These are phyloP conservation scores for Turnix velox DNA, from an alignment of 2,113 vertebrate genomes.

Conservation along the genomic window DNA sequence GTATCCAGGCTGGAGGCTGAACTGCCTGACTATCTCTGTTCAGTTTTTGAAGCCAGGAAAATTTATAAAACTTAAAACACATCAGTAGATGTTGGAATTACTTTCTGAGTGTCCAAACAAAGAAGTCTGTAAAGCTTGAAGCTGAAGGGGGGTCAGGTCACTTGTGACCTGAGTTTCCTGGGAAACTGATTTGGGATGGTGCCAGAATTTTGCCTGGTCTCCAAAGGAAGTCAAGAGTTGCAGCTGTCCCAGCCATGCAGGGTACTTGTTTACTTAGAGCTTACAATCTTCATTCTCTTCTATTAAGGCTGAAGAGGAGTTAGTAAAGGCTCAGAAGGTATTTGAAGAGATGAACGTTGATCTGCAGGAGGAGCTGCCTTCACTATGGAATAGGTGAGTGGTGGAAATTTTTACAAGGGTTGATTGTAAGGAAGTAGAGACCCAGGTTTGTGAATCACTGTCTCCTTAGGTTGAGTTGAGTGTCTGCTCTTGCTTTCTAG, in stretches of 20 bases:
- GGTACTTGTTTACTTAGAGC: not conserved
- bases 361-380: slow-evolving; percentile 95
- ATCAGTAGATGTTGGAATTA: not conserved
- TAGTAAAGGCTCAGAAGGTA: slow-evolving; percentile 95
- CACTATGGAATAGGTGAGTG: slow-evolving; percentile 95
- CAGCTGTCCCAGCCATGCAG: not conserved
- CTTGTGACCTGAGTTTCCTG: not conserved
- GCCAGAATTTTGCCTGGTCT: not conserved
- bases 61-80: not conserved
- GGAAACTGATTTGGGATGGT: not conserved
- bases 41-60: not conserved
- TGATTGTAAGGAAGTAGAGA: not conserved
- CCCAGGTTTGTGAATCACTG: not conserved
- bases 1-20: not conserved
- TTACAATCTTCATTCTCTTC: slow-evolving; percentile 39
- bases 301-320: slow-evolving; percentile 92
- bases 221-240: not conserved
- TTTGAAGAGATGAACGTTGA: slow-evolving; percentile 98
- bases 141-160: not conserved
- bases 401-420: not conserved
- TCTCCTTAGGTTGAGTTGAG: not conserved
- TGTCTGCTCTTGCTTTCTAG: not conserved
- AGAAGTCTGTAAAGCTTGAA: not conserved
- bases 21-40: not conserved
- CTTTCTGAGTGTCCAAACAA: not conserved